Conservation (phyloP, 2,888 invertebrate species). For the Rhogogaster chlorosoma region DNA sequence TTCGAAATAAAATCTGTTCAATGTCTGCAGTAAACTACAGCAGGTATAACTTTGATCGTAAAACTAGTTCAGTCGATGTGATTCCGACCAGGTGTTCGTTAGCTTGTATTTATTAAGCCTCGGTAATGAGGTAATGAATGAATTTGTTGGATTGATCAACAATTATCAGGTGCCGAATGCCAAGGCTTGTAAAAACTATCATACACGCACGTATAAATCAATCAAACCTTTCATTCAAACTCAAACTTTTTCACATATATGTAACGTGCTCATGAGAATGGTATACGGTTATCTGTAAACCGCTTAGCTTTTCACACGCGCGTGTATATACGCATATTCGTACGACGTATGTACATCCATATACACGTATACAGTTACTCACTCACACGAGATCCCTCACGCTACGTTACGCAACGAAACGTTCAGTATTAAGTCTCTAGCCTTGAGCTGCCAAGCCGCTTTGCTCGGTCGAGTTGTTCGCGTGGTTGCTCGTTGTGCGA, state of each 20-base stretch:
- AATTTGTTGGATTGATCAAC: background rate
- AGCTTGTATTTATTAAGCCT: background rate
- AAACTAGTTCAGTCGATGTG: background rate
- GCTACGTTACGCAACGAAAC: slow-evolving; percentile 43
- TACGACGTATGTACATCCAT: no score
- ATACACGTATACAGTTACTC: slow-evolving; percentile 1
- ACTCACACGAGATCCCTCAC: slow-evolving; percentile 1
- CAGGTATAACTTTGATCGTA: background rate
- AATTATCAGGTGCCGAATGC: background rate
- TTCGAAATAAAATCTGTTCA: no score
- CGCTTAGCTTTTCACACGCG: slow-evolving; percentile 20
- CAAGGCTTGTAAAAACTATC: background rate
- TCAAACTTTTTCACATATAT: background rate
- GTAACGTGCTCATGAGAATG: background rate
- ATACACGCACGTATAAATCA: background rate
- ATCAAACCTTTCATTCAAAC: background rate
- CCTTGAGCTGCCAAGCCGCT: slow-evolving; percentile 46
- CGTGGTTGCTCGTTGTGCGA: background rate
- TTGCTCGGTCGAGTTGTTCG: slow-evolving; percentile 25
- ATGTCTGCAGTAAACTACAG: background rate
- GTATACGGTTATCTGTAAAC: background rate
- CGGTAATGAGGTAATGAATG: background rate
- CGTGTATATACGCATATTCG: background rate
- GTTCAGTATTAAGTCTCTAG: slow-evolving; percentile 45
- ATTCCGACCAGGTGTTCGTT: background rate